These are phyloP conservation scores for Diglossa cyanea DNA, from an alignment of 2,797 vertebrate genomes.

Conservation along the genomic window DNA sequence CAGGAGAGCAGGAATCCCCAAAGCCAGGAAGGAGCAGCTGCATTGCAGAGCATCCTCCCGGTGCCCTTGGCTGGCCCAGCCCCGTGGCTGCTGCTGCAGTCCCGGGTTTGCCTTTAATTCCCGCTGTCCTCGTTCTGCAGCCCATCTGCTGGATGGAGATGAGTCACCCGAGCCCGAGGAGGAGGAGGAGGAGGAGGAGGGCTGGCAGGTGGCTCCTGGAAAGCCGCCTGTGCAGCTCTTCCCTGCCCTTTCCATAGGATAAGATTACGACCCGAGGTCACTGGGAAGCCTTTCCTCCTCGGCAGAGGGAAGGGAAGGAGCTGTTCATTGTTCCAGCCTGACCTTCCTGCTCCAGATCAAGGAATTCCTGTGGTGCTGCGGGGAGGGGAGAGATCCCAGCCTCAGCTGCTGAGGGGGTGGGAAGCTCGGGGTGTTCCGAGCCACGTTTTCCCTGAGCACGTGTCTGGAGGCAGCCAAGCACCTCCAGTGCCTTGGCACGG, in stretches of 20 bases:
- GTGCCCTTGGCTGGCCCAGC: background rate
- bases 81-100: background rate
- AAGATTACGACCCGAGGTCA: background rate
- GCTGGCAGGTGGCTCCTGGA: conserved; percentile 29
- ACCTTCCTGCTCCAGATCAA: background rate
- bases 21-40: background rate
- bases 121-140: background rate
- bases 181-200: background rate
- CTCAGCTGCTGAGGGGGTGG: conserved; percentile 9
- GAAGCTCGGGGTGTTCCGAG: background rate
- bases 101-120: background rate
- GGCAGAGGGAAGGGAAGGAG: background rate
- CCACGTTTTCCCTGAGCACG: background rate
- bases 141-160: conserved; percentile 16
- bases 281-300: background rate
- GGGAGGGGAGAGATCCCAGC: background rate
- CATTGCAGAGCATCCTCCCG: background rate
- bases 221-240: background rate
- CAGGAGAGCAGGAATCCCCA: background rate
- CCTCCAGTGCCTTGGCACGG: background rate
- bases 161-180: background rate
- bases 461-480: background rate
- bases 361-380: background rate
- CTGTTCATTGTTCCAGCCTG: background rate
- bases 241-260: background rate